Conservation (phyloP, 2,797 vertebrate genomes). For the Numenius phaeopus region DNA sequence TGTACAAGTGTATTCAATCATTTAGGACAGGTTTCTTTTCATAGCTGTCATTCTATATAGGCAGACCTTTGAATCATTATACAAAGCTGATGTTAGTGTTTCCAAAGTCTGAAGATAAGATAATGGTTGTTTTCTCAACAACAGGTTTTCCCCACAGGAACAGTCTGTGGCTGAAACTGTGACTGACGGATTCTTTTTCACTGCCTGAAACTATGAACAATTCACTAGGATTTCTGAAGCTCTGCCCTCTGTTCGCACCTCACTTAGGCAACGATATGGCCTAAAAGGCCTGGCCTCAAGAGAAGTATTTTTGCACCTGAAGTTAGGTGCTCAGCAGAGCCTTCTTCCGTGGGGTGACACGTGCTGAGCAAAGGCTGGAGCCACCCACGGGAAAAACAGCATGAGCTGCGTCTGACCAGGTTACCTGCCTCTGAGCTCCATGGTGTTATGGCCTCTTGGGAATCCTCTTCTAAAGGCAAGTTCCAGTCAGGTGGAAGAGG, state of each 20-base stretch:
- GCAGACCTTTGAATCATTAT: slow-evolving; percentile 17
- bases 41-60: background rate
- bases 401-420: background rate
- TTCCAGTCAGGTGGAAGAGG: background rate
- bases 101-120: slow-evolving; percentile 45
- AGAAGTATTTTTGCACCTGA: background rate
- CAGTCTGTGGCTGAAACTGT: background rate
- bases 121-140: slow-evolving; percentile 17
- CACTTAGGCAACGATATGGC: background rate
- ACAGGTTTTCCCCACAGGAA: background rate
- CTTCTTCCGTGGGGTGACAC: background rate
- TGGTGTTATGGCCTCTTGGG: background rate
- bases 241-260: background rate
- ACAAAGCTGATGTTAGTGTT: background rate
- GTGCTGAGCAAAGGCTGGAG: background rate
- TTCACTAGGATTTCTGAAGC: background rate
- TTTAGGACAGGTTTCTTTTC: background rate
- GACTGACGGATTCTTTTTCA: background rate
- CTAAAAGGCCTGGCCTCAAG: background rate
- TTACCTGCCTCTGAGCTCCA: background rate
- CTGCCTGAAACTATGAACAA: background rate
- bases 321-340: background rate
- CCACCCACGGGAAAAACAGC: background rate
- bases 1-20: background rate
- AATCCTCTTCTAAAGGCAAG: background rate